These are phyloP conservation scores for Entosphenus tridentatus DNA, from an alignment of 2,113 vertebrate genomes.

Conservation along the genomic window DNA sequence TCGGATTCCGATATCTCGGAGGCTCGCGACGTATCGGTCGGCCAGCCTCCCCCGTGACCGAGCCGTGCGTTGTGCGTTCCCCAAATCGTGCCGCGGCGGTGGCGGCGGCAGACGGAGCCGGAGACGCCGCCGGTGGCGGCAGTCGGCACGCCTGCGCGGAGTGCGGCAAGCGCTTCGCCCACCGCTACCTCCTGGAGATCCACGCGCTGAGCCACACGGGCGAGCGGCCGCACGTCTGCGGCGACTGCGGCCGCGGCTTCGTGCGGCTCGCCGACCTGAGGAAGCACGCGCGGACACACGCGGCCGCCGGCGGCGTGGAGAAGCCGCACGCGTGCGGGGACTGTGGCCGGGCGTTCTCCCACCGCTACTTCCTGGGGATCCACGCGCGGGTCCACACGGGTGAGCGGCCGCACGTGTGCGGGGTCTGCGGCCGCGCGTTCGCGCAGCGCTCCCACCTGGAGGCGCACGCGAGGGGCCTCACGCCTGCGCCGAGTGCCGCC, in stretches of 20 bases:
- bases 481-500: slow-evolving; percentile 18
- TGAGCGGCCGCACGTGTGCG: slow-evolving; percentile 16
- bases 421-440: slow-evolving; percentile 23
- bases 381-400: background rate
- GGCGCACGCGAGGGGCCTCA: slow-evolving; percentile 28
- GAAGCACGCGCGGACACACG: slow-evolving; percentile 22
- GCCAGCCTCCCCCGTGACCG: no score
- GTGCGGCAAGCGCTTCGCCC: slow-evolving; percentile 99
- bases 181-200: slow-evolving; percentile 96
- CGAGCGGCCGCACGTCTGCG: slow-evolving; percentile 21
- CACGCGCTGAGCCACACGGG: slow-evolving; percentile 37
- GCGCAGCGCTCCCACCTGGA: slow-evolving; percentile 14
- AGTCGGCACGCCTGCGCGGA: slow-evolving; percentile 18
- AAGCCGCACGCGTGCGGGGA: slow-evolving; percentile 13
- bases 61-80: no score
- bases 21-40: no score
- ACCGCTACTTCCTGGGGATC: background rate
- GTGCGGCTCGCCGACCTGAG: slow-evolving; percentile 25
- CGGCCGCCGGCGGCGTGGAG: slow-evolving; percentile 9
- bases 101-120: no score
- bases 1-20: no score
- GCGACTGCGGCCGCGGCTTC: slow-evolving; percentile 23
- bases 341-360: background rate
- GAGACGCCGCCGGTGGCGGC: background rate
- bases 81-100: no score